Conservation (phyloP, 2,888 invertebrate species). For the Nephrotoma appendiculata region DNA sequence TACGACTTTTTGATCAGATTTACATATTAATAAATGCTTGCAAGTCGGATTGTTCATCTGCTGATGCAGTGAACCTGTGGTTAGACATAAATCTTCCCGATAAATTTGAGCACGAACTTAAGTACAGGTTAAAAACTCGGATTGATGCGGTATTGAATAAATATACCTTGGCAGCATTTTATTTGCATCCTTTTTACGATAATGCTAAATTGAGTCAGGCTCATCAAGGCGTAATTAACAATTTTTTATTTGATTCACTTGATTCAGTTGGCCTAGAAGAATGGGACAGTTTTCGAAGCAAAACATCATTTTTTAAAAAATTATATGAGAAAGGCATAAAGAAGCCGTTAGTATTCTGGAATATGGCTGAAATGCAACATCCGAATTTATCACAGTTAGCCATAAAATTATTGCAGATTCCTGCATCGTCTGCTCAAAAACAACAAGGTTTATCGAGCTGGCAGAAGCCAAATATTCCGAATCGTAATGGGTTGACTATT, state of each 20-base stretch:
- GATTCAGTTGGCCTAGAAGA: conserved; percentile 8
- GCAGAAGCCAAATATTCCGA: neutral
- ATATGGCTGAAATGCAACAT: neutral
- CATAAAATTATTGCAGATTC: conserved; percentile 8
- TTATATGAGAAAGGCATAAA: conserved; percentile 4
- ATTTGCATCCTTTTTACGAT: conserved; percentile 4
- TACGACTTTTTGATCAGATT: conserved; percentile 7
- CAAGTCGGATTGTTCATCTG: conserved; percentile 6
- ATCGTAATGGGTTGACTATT: conserved; percentile 4
- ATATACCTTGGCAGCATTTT: neutral
- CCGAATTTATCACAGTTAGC: conserved; percentile 18
- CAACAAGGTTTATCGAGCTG: neutral
- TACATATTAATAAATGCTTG: conserved; percentile 5
- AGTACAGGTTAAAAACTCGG: neutral
- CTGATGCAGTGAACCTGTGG: conserved; percentile 11
- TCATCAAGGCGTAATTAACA: neutral
- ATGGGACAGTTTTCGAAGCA: conserved; percentile 3
- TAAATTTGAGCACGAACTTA: neutral
- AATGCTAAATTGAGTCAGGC: neutral
- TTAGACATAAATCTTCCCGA: conserved; percentile 7
- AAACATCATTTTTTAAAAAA: conserved; percentile 1
- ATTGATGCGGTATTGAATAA: neutral
- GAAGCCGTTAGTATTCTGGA: conserved; percentile 6
- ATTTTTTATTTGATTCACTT: conserved; percentile 8
- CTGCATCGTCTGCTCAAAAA: neutral